phyloP scores from a whole-genome alignment of 2,113 vertebrate species.

The Oreocharis arfaki region DNA sequence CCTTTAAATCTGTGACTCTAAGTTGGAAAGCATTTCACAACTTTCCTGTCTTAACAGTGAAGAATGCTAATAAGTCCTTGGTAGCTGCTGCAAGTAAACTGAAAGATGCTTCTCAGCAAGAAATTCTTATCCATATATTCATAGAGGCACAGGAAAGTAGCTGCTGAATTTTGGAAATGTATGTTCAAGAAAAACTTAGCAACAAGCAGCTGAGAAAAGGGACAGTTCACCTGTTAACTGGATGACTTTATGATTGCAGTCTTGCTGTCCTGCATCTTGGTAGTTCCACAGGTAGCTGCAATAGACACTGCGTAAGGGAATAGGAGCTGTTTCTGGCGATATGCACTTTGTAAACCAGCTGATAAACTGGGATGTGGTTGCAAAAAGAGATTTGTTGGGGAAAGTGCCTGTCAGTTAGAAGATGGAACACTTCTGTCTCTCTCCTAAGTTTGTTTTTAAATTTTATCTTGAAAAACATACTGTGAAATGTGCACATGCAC shows the following conservation, averaged over 20 bases:
- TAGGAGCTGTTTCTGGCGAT: not conserved
- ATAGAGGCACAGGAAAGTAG: not conserved
- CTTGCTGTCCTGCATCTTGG: not conserved
- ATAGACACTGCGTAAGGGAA: not conserved
- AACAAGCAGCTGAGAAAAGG: not conserved
- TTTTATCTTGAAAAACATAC: not conserved
- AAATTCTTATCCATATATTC: constrained; percentile 24
- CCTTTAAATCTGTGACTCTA: not conserved
- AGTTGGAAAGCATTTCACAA: not conserved
- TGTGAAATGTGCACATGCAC: not conserved
- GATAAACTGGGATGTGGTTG: not conserved
- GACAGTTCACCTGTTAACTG: not conserved
- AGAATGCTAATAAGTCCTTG: not conserved
- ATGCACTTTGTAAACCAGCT: not conserved
- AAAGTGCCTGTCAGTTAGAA: not conserved
- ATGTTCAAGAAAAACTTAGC: constrained; percentile 22
- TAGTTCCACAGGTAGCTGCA: not conserved
- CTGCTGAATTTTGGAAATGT: not conserved
- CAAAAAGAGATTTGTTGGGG: not conserved
- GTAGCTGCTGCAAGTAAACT: constrained; percentile 29
- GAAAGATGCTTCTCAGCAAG: not conserved
- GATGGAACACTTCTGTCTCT: not conserved
- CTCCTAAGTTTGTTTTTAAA: not conserved
- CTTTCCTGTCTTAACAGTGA: not conserved
- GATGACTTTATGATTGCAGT: not conserved